Base-by-base conservation (phyloP, 2,888 invertebrate species). In the Deilephila elpenor region DNA sequence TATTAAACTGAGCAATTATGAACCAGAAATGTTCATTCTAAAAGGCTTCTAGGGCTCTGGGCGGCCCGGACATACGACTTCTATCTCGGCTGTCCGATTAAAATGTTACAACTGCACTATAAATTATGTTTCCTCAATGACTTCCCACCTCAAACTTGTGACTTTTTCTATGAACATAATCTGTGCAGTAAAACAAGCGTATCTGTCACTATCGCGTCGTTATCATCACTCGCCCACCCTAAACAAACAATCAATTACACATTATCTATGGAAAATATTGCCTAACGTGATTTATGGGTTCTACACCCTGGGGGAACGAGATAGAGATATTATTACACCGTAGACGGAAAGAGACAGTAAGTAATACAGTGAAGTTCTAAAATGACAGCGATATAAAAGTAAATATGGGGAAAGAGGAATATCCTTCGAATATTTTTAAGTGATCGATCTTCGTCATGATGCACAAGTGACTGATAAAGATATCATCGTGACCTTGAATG, bases 171-270 rank as follows among this genome's bases (percentile, higher is more conserved):
- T 25, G 44, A 67, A 67, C 44, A 5, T 67, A 67, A 67, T 67
- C 64, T 8, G 64, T 67, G 8, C n/a, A n/a, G 64, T 67, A n/a
- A 34, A 34, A 34, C 32, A 62, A 62, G 6, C 37, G 37, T 64
- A 67, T 8, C 11, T 20, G 44, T 37, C 44, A 37, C 20, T 67
- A 67, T 67, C 64, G 11, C 20, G 11, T 14, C 64, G 56, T 44
- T 67, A 67, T 67, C 64, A 64, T 5, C 64, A 44, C 64, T 44
- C 61, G n/a, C 64, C 64, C 64, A 44, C 44, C 64, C 64, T 67
- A 51, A 51, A 67, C 64, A 67, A 67, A 67, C 64, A 67, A 62
- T 62, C 62, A 62, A 67, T 67, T 44, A 67, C 64, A 67, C 37
- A 67, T 25, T 67, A 67, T 67, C 64, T 67, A 29, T 60, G 17